Percentiles rank a stretch among this genome's conserved stretches.
Conservation (phyloP, 2,113 vertebrate species). For the Lucifuga dentata region DNA sequence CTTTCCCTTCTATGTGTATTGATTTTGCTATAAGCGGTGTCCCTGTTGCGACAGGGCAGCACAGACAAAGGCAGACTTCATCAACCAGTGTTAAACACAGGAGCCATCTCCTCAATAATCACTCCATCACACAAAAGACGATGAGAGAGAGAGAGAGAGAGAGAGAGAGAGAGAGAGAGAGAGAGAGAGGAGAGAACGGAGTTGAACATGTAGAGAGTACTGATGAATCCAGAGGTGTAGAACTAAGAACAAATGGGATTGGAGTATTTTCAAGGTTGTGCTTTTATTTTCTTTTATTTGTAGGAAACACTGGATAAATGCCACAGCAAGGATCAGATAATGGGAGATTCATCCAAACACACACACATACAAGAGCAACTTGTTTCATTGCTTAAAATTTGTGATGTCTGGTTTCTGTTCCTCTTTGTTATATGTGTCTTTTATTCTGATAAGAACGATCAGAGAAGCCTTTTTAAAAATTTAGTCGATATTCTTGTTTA, state of each 20-base stretch:
- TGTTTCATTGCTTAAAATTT: too few relatives aligned
- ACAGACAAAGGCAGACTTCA: conserved; percentile 86
- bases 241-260: not conserved
- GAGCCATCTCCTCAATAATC: conserved; percentile 83
- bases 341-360: conserved; percentile 10
- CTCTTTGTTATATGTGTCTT: not conserved
- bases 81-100: conserved; percentile 84
- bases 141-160: conserved; percentile 34
- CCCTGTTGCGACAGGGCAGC: conserved; percentile 85
- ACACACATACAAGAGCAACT: conserved; percentile 11
- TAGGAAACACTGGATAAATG: conserved; percentile 12
- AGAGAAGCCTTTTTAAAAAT: not conserved
- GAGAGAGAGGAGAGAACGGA: conserved; percentile 9
- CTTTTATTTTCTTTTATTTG: conserved; percentile 48
- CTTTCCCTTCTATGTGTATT: conserved; percentile 79
- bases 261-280: conserved; percentile 46
- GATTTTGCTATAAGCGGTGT: conserved; percentile 87
- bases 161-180: not conserved
- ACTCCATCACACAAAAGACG: conserved; percentile 80
- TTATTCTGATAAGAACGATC: not conserved
- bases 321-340: not conserved
- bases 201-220: conserved; percentile 37
- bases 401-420: too few relatives aligned
- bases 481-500: not conserved
- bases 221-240: conserved; percentile 35